phyloP scores from a whole-genome alignment of 2,888 invertebrate genomes.

The Cryptocephalus primarius region DNA sequence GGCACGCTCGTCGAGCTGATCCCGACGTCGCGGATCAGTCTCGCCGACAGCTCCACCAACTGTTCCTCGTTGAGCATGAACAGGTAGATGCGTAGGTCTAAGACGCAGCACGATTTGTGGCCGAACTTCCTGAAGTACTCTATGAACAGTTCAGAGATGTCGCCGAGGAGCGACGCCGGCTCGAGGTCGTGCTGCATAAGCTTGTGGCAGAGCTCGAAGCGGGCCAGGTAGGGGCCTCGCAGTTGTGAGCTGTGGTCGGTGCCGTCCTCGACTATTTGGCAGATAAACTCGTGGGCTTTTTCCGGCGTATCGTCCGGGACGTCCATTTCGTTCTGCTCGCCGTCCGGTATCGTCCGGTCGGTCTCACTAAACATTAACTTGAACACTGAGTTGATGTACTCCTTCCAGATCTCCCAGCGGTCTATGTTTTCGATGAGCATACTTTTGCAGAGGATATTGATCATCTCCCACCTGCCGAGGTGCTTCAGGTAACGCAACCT shows the following conservation, averaged over 20 bases:
- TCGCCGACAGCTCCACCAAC: conserved; percentile 46
- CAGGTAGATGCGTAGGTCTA: conserved; percentile 70
- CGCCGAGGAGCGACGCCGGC: conserved; percentile 46
- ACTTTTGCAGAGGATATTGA: conserved; percentile 63
- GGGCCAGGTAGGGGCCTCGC: conserved; percentile 76
- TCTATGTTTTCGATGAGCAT: conserved; percentile 62
- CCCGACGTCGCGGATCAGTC: conserved; percentile 51
- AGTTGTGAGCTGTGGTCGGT: conserved; percentile 40
- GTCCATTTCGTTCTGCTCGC: conserved; percentile 17
- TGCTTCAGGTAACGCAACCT: conserved; percentile 64
- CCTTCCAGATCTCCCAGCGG: conserved; percentile 62
- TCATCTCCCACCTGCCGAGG: conserved; percentile 61
- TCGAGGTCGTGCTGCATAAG: conserved; percentile 44
- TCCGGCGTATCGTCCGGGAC: conserved; percentile 32
- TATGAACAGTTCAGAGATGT: conserved; percentile 56
- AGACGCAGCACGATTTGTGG: conserved; percentile 75
- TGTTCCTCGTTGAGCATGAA: conserved; percentile 54
- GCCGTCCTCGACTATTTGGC: conserved; percentile 32
- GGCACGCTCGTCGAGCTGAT: conserved; percentile 54
- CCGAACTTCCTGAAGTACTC: conserved; percentile 77
- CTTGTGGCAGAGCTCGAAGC: conserved; percentile 62
- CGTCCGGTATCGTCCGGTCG: conserved; percentile 9
- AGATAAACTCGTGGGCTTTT: conserved; percentile 37
- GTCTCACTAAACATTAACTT: conserved; percentile 38
- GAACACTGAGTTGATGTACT: conserved; percentile 62